phyloP scores from a whole-genome alignment of 2,888 invertebrate genomes.

The Lordiphosa fenestrarum region DNA sequence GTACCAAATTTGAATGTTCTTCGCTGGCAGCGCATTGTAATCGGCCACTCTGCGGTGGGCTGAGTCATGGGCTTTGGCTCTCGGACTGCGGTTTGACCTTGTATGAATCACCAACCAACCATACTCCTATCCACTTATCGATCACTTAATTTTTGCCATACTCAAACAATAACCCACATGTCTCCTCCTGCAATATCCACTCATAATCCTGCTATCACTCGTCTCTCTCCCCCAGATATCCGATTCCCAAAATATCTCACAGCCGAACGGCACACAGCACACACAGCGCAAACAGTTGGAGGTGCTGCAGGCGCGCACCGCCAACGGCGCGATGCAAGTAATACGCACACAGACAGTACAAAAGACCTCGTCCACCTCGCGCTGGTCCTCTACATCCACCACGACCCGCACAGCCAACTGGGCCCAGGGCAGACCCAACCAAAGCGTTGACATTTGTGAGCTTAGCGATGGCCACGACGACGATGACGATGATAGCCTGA shows the following conservation, averaged over 20 bases:
- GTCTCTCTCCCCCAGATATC: constrained; percentile 76
- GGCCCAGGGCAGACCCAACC: constrained; percentile 21
- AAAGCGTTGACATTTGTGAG: constrained; percentile 69
- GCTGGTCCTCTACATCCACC: constrained; percentile 73
- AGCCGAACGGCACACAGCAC: constrained; percentile 80
- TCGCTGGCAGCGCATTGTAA: not conserved
- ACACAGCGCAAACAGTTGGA: constrained; percentile 83
- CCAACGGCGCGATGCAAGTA: constrained; percentile 85
- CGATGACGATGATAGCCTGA: constrained; percentile 33
- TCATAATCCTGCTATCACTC: constrained; percentile 55
- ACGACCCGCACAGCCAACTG: constrained; percentile 49
- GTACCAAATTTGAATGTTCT: no score
- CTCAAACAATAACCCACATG: constrained; percentile 3
- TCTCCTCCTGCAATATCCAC: constrained; percentile 16
- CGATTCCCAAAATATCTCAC: constrained; percentile 80
- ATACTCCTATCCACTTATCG: constrained; percentile 7
- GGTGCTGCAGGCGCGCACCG: constrained; percentile 86
- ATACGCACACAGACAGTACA: constrained; percentile 83
- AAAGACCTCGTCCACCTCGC: constrained; percentile 79
- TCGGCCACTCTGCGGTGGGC: no score
- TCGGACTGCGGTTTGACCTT: no score
- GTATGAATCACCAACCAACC: not conserved
- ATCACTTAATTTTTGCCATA: not conserved
- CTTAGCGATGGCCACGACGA: constrained; percentile 58
- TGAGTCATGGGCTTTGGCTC: no score